Conservation (phyloP, 2,113 vertebrate genomes). For the Gobio gobio region DNA sequence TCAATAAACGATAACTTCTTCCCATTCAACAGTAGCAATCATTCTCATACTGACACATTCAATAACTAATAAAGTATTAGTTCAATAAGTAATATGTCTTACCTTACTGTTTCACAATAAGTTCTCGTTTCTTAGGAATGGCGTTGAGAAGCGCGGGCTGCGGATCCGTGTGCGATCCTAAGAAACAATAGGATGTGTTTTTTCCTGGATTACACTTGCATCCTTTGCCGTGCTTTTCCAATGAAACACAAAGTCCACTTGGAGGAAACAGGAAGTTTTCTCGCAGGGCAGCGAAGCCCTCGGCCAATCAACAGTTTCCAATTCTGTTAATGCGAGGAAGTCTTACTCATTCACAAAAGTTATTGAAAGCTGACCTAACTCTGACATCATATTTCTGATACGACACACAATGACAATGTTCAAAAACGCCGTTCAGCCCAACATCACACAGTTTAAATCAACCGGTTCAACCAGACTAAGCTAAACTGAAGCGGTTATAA, state of each 20-base stretch:
- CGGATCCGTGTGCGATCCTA: conserved; percentile 61
- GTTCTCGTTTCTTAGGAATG: conserved; percentile 21
- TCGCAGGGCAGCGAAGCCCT: conserved; percentile 64
- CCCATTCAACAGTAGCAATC: background rate
- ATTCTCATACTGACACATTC: background rate
- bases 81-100: background rate
- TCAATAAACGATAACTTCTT: background rate
- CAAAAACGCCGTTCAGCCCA: background rate
- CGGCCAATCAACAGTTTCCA: conserved; percentile 62
- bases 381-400: background rate
- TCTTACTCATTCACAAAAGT: conserved; percentile 44
- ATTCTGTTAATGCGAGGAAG: conserved; percentile 13
- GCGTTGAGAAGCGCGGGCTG: conserved; percentile 52
- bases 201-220: conserved; percentile 78
- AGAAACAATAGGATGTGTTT: conserved; percentile 75
- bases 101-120: background rate
- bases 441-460: background rate
- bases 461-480: background rate
- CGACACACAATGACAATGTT: conserved; percentile 13
- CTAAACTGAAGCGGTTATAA: background rate
- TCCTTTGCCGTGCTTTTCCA: conserved; percentile 65
- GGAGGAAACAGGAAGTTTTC: conserved; percentile 74
- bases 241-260: conserved; percentile 65
- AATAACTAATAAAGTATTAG: background rate
- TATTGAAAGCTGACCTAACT: conserved; percentile 36